Evolutionary conservation across 2,888 invertebrate genomes (phyloP).

Genomic region (Diabrotica balteata): DNA sequence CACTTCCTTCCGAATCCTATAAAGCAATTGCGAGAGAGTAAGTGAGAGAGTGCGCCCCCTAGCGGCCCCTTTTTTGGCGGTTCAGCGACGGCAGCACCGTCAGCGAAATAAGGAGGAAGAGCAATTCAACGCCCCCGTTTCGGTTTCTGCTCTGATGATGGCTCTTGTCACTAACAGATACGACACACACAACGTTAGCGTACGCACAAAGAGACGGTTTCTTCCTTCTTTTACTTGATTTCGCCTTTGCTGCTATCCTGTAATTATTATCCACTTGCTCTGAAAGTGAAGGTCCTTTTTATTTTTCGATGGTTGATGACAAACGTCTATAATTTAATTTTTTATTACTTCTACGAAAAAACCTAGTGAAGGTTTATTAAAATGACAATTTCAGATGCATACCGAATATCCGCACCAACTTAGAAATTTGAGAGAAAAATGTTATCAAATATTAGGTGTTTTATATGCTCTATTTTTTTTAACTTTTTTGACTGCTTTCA

Average conservation of each 20-base stretch:
- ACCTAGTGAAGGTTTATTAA: no score
- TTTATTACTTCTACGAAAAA: no score
- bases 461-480: no score
- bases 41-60: conserved; percentile 20
- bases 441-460: no score
- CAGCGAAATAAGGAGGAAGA: conserved; percentile 31
- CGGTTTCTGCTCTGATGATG: conserved; percentile 47
- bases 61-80: conserved; percentile 43
- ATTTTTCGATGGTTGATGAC: conserved; percentile 1
- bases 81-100: conserved; percentile 50
- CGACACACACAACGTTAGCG: conserved; percentile 13
- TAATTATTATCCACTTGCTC: conserved; percentile 53
- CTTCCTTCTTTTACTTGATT: conserved; percentile 40
- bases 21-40: conserved; percentile 38
- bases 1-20: conserved; percentile 58
- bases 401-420: no score
- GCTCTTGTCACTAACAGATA: conserved; percentile 54
- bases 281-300: conserved; percentile 46
- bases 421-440: no score
- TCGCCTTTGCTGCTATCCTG: conserved; percentile 38
- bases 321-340: neutral
- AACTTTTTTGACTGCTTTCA: no score
- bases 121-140: conserved; percentile 19
- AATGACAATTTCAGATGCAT: no score
- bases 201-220: conserved; percentile 56